A percentile compares a stretch with the other conserved stretches of the same genome.
These are phyloP conservation scores for Charanyca ferruginea DNA, from an alignment of 2,888 invertebrate species.

Conservation along the genomic window DNA sequence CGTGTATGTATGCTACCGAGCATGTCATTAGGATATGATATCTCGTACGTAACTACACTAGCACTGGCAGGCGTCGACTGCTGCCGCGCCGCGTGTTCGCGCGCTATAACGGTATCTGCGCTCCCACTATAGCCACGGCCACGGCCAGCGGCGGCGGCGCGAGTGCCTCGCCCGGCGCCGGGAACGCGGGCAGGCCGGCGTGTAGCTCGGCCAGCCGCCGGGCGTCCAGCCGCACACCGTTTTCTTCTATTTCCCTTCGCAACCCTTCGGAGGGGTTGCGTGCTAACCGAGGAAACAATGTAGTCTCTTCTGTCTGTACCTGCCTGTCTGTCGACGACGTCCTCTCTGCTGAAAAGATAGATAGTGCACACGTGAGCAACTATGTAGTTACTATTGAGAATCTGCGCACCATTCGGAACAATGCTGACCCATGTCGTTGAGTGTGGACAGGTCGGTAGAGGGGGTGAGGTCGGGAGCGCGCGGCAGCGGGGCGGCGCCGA, in stretches of 20 bases:
- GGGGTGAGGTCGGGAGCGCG: slow-evolving; percentile 77
- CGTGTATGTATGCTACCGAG: neutral
- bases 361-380: no score
- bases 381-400: neutral
- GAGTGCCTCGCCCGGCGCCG: slow-evolving; percentile 22
- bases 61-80: slow-evolving; percentile 67
- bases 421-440: slow-evolving; percentile 72
- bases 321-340: slow-evolving; percentile 78
- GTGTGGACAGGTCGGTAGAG: slow-evolving; percentile 81
- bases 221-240: slow-evolving; percentile 70
- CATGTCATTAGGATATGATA: slow-evolving; percentile 1
- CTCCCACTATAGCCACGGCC: slow-evolving; percentile 69
- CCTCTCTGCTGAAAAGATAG: slow-evolving; percentile 68
- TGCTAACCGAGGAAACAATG: slow-evolving; percentile 60
- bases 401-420: no score
- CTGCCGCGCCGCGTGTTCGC: slow-evolving; percentile 25
- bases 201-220: slow-evolving; percentile 67
- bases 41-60: slow-evolving; percentile 61
- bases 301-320: slow-evolving; percentile 82
- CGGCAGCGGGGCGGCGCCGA: slow-evolving; percentile 73
- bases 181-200: slow-evolving; percentile 63
- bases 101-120: slow-evolving; percentile 71
- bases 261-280: slow-evolving; percentile 25
- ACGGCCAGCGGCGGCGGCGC: slow-evolving; percentile 64
- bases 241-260: slow-evolving; percentile 32